Evolutionary conservation across 1,140 invertebrate species (phyloP).

Genomic region (Aplysia californica): DNA sequence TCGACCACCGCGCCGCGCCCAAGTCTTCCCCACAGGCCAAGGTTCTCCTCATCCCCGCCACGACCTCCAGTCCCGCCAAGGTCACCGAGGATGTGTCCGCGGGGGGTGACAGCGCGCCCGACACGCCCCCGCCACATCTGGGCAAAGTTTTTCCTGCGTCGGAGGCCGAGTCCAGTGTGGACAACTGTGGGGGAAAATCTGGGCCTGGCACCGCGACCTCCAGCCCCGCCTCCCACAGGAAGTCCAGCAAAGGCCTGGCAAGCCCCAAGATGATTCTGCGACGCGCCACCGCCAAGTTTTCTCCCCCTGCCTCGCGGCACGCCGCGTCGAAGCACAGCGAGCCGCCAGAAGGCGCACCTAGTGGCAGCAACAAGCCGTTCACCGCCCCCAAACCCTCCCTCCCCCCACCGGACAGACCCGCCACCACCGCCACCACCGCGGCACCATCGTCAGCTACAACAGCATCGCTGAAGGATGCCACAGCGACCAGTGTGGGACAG

Average conservation of each 20-base stretch:
- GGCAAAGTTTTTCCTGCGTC: background rate
- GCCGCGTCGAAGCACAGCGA: background rate
- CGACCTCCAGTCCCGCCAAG: background rate
- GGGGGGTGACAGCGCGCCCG: background rate
- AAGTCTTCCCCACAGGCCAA: conserved; percentile 30
- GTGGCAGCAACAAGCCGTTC: conserved; percentile 9
- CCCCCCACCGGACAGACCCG: conserved; percentile 1
- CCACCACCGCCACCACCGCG: conserved; percentile 32
- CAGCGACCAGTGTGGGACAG: no score
- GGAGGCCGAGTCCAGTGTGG: background rate
- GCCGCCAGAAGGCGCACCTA: background rate
- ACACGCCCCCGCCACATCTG: background rate
- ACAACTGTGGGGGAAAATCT: background rate
- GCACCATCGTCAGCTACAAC: background rate
- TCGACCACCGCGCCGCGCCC: background rate
- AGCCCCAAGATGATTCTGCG: conserved; percentile 39
- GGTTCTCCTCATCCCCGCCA: conserved; percentile 28
- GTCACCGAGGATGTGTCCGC: background rate
- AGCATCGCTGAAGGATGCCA: conserved; percentile 4
- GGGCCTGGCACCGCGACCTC: background rate
- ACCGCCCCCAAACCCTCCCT: conserved; percentile 14
- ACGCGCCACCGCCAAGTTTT: conserved; percentile 30
- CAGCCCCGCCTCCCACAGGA: conserved; percentile 17
- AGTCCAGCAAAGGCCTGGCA: conserved; percentile 28
- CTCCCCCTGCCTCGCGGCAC: conserved; percentile 23